phyloP scores from a whole-genome alignment of 2,113 vertebrate genomes.

The Camelus dromedarius region DNA sequence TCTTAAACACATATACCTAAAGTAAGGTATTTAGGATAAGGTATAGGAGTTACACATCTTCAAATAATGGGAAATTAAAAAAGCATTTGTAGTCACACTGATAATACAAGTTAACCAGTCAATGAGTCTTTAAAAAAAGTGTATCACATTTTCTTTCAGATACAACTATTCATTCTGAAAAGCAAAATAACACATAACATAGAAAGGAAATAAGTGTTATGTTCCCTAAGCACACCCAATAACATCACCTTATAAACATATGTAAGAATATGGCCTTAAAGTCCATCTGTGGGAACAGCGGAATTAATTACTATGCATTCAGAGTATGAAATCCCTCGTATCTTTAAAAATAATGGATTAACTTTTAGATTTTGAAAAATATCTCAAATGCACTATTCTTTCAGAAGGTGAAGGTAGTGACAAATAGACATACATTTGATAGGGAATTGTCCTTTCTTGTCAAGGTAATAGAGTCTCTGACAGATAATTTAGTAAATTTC shows the following conservation, averaged over 20 bases:
- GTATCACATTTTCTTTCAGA: background rate
- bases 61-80: background rate
- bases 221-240: background rate
- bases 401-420: background rate
- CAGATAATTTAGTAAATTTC: background rate
- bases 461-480: background rate
- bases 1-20: background rate
- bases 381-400: background rate
- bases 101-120: background rate
- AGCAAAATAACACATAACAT: background rate
- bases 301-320: background rate
- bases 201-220: background rate
- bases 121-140: background rate
- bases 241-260: background rate
- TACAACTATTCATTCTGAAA: background rate
- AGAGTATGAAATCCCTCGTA: background rate
- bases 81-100: background rate
- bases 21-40: background rate
- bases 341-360: background rate
- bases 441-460: background rate
- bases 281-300: accelerated
- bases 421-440: background rate
- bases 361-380: background rate
- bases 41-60: background rate
- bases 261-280: background rate